Evolutionary conservation across 1,140 invertebrate species (phyloP).

Genomic region (Octopus sinensis): DNA sequence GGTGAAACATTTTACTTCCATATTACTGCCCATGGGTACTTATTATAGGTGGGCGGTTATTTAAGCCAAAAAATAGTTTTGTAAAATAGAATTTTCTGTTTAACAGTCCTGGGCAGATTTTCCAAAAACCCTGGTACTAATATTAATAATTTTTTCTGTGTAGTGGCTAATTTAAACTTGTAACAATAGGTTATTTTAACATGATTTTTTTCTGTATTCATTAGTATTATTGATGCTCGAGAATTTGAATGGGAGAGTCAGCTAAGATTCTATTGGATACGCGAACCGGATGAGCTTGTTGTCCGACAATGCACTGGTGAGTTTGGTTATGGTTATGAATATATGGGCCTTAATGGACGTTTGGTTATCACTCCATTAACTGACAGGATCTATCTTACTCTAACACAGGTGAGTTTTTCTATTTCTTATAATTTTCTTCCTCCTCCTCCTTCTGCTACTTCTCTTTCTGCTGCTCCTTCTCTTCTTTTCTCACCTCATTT

Average conservation of each 20-base stretch:
- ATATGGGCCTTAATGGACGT: conserved; percentile 87
- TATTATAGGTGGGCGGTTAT: too few relatives aligned
- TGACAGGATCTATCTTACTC: conserved; percentile 85
- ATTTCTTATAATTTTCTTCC: not conserved
- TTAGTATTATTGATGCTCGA: conserved; percentile 72
- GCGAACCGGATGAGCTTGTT: conserved; percentile 74
- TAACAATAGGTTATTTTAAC: not conserved
- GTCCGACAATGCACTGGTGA: conserved; percentile 79
- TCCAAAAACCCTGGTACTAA: too few relatives aligned
- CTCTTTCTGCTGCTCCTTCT: too few relatives aligned
- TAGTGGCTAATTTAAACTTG: too few relatives aligned
- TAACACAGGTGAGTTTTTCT: conserved; percentile 65
- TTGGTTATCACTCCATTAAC: conserved; percentile 87
- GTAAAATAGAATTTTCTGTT: too few relatives aligned
- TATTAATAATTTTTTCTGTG: too few relatives aligned
- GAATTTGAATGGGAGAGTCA: conserved; percentile 93
- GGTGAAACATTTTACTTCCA: too few relatives aligned
- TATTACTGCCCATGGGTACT: too few relatives aligned
- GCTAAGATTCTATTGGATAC: conserved; percentile 85
- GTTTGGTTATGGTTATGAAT: conserved; percentile 90
- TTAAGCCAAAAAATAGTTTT: too few relatives aligned
- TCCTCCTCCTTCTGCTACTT: too few relatives aligned
- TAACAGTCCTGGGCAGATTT: too few relatives aligned
- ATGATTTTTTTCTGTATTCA: not conserved
- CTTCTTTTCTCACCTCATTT: too few relatives aligned